A percentile compares a stretch with the other conserved stretches of the same genome.
phyloP scores from a whole-genome alignment of 1,140 invertebrate species.

The Drosophila punjabiensis region DNA sequence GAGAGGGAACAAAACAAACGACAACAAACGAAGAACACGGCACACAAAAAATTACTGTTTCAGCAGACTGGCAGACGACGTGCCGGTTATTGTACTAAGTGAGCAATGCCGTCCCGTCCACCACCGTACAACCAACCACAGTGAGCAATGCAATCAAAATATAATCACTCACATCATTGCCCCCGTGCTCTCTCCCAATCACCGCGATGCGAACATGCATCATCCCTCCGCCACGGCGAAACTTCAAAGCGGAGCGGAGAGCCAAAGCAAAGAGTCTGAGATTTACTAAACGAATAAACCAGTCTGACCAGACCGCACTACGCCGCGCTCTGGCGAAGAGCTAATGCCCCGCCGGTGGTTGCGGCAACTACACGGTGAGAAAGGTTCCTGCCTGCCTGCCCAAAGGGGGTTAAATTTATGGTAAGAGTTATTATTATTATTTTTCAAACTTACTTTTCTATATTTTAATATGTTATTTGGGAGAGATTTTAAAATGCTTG shows the following conservation, averaged over 20 bases:
- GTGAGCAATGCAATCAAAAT: slow-evolving; percentile 84
- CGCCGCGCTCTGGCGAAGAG: slow-evolving; percentile 51
- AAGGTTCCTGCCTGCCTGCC: not conserved
- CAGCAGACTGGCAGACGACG: slow-evolving; percentile 81
- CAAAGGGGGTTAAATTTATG: not conserved
- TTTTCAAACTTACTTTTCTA: not conserved
- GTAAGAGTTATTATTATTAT: not conserved
- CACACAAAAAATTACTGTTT: slow-evolving; percentile 79
- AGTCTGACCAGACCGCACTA: slow-evolving; percentile 70
- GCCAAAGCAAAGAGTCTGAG: slow-evolving; percentile 78
- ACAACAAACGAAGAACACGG: slow-evolving; percentile 77
- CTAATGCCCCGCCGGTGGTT: slow-evolving; percentile 49
- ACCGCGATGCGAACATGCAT: slow-evolving; percentile 81
- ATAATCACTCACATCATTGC: slow-evolving; percentile 84
- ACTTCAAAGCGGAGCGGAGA: slow-evolving; percentile 76
- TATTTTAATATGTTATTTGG: not conserved
- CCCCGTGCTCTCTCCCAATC: slow-evolving; percentile 83
- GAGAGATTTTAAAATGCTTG: not conserved
- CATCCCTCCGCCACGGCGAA: slow-evolving; percentile 80
- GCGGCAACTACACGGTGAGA: slow-evolving; percentile 26
- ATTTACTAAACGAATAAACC: slow-evolving; percentile 82
- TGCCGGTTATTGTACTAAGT: slow-evolving; percentile 81
- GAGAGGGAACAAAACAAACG: slow-evolving; percentile 80
- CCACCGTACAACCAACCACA: slow-evolving; percentile 78
- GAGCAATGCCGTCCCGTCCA: slow-evolving; percentile 68